A percentile compares a stretch with the other conserved stretches of the same genome.
These are phyloP conservation scores for Vesta saturnalis DNA, from an alignment of 2,888 invertebrate species.

Conservation along the genomic window DNA sequence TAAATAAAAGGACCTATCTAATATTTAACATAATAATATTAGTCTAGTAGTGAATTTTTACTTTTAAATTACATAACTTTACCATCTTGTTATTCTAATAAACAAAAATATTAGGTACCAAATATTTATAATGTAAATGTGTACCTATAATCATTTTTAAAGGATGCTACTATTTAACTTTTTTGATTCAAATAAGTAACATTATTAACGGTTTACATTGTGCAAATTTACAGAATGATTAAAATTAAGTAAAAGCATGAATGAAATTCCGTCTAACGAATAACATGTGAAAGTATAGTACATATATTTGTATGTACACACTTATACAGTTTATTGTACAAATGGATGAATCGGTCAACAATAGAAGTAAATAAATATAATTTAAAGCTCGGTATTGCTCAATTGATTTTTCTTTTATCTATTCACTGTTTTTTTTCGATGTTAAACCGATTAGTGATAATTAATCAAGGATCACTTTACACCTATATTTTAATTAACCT, in stretches of 20 bases:
- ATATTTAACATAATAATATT: conserved; percentile 35
- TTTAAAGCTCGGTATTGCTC: conserved; percentile 28
- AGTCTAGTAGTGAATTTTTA: conserved; percentile 22
- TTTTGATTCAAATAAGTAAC: conserved; percentile 44
- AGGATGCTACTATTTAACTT: conserved; percentile 48
- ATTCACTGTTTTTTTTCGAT: neutral
- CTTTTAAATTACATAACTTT: conserved; percentile 15
- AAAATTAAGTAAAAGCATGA: conserved; percentile 46
- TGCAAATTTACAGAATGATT: conserved; percentile 55
- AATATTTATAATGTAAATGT: conserved; percentile 54
- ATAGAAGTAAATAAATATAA: conserved; percentile 37
- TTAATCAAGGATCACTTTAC: neutral
- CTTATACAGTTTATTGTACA: conserved; percentile 38
- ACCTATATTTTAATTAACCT: neutral
- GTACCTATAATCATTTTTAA: conserved; percentile 39
- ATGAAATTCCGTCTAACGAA: conserved; percentile 31
- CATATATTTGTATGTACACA: conserved; percentile 19
- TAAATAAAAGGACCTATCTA: conserved; percentile 16
- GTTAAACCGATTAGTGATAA: neutral
- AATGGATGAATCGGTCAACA: conserved; percentile 44
- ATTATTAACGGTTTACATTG: conserved; percentile 49
- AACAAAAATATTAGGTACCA: conserved; percentile 42
- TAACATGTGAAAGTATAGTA: neutral
- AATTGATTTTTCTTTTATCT: neutral
- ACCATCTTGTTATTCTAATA: conserved; percentile 26